Percentiles rank a stretch among this genome's conserved stretches.
Conservation (phyloP, 2,797 vertebrate genomes). For the Danio albolineatus region DNA sequence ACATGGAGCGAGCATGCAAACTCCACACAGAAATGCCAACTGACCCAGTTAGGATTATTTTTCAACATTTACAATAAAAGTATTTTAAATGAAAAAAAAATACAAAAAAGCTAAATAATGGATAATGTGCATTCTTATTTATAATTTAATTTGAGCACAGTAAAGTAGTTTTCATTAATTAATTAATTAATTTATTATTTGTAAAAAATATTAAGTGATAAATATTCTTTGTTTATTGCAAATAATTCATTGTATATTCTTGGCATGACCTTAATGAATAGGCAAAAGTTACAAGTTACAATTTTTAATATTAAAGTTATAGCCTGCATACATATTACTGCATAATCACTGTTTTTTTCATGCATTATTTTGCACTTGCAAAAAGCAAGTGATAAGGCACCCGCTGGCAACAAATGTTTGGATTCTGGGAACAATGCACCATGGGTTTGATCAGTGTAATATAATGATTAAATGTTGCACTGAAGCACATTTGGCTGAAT, state of each 20-base stretch:
- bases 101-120: no score
- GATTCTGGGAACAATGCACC: neutral
- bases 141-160: no score
- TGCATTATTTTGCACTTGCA: neutral
- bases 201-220: no score
- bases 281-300: neutral
- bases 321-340: neutral
- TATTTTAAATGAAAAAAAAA: no score
- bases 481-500: conserved; percentile 19
- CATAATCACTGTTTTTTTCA: conserved; percentile 22
- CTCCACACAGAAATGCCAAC: no score
- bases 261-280: neutral
- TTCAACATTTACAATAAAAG: no score
- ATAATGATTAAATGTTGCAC: conserved; percentile 36
- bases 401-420: neutral
- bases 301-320: neutral
- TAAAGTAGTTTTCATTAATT: neutral
- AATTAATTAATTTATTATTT: neutral
- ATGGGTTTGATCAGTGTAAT: conserved; percentile 32
- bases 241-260: neutral
- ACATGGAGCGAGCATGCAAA: no score
- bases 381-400: neutral
- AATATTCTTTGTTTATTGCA: neutral
- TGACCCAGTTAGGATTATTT: no score
- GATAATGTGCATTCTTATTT: no score